Base-by-base conservation (phyloP, 2,888 invertebrate species). In the Heliothis peltigera region DNA sequence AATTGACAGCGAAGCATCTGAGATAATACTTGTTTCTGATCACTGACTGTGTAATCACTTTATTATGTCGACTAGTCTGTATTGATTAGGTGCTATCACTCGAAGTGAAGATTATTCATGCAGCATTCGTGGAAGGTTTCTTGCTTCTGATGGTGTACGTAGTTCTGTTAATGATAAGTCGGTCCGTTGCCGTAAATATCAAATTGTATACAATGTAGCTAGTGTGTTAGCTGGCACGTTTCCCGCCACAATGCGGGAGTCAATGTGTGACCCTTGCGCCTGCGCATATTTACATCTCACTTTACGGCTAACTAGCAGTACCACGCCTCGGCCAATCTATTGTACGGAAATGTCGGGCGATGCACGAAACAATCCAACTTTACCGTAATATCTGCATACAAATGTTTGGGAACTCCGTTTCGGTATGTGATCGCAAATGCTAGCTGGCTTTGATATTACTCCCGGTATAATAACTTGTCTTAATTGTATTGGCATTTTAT, bases 361-460 rank as follows among this genome's bases (percentile, higher is more conserved):
- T 77, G 86, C 92, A 91, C 92, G 91, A 91, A 93, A 92, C 92
- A 90, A 93, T 93, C 86, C 90, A 84, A 89, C 86, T 89, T 87
- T 89, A 91, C 89, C 87, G 88, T 90, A 88, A 84, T 91, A 92
- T 91, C 88, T 90, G 89, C 91, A 92, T 93, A 90, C 86, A 91
- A 92, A 92, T 91, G 91, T 91, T 91, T 88, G 85, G 82, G 85
- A 87, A 87, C 83, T 82, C 81, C 80, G 85, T 84, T 86, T 86
- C 79, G 85, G 87, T 85, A 83, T 80, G 75, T 81, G 72, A 73
- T 68, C 62, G 70, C 60, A 69, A 72, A 64, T 74, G 63, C 52
- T 64, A 68, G 70, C 69, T 73, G 75, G 70, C 70, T 75, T 79
- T 75, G 75, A 73, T 80, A 76, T 77, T 66, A 47, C 47, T 42